Conservation (phyloP, 2,888 invertebrate species). For the Zygaena filipendulae region DNA sequence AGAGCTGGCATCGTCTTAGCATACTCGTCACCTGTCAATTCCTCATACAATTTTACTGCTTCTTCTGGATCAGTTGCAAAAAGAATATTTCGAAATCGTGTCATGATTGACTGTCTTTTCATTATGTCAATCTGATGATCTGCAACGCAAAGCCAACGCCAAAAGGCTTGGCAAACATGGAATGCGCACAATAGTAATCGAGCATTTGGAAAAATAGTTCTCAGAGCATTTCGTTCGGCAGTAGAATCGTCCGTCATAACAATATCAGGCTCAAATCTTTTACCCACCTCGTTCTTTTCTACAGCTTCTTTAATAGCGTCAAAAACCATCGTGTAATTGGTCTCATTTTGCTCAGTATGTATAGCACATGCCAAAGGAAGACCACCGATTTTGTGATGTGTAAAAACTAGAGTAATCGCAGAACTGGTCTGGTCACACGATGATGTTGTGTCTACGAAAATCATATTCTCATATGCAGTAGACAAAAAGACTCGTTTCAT, state of each 20-base stretch:
- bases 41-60: slow-evolving; percentile 9
- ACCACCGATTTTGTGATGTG: no score
- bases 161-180: slow-evolving; percentile 12
- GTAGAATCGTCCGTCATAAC: no score
- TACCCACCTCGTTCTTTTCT: no score
- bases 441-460: slow-evolving; percentile 12
- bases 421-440: slow-evolving; percentile 9
- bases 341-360: slow-evolving; percentile 5
- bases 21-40: slow-evolving; percentile 5
- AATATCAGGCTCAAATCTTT: no score
- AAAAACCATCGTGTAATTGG: no score
- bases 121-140: slow-evolving; percentile 12
- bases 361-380: slow-evolving; percentile 10
- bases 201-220: slow-evolving; percentile 12
- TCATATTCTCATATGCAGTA: slow-evolving; percentile 8
- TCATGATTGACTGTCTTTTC: slow-evolving; percentile 12
- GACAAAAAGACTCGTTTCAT: slow-evolving; percentile 12
- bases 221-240: slow-evolving; percentile 13
- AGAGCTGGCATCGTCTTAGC: slow-evolving; percentile 9
- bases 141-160: slow-evolving; percentile 11
- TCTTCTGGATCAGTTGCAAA: slow-evolving; percentile 11
- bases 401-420: slow-evolving; percentile 8
- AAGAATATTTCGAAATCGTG: no score
- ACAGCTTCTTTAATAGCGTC: no score
- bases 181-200: slow-evolving; percentile 12